These are phyloP conservation scores for Petrophora chlorosata DNA, from an alignment of 2,888 invertebrate species.

Conservation along the genomic window DNA sequence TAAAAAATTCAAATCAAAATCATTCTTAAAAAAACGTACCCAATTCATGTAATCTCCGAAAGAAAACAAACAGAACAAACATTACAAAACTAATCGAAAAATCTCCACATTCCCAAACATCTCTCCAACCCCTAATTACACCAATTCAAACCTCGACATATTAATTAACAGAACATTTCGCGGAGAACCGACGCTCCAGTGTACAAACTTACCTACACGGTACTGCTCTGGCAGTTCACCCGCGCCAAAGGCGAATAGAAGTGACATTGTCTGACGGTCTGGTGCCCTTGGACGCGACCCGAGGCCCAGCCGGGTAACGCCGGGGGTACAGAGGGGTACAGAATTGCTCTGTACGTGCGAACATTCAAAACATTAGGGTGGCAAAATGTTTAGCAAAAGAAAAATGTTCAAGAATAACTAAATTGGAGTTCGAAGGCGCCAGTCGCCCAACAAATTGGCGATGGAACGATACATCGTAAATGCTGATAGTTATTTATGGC, in stretches of 20 bases:
- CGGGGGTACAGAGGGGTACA: conserved; percentile 17
- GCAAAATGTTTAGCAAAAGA: neutral
- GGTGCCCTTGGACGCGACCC: conserved; percentile 60
- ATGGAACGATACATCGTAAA: no score
- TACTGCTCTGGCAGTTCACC: conserved; percentile 65
- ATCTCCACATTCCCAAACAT: no score
- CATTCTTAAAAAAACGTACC: no score
- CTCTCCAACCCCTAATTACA: no score
- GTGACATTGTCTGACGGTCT: conserved; percentile 76
- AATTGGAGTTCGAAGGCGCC: neutral
- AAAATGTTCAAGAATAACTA: conserved; percentile 2
- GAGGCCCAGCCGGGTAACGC: conserved; percentile 18
- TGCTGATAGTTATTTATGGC: no score
- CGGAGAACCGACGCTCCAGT: conserved; percentile 13
- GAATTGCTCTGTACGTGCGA: conserved; percentile 18
- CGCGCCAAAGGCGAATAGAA: conserved; percentile 71
- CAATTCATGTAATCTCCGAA: no score
- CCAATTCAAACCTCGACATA: conserved; percentile 28
- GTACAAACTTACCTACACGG: conserved; percentile 18
- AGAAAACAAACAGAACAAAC: no score
- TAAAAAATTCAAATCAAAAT: no score
- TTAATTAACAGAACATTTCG: conserved; percentile 43
- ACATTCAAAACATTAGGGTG: conserved; percentile 13
- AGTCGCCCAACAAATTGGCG: no score
- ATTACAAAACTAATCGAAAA: no score